These are phyloP conservation scores for Volucella bombylans DNA, from an alignment of 2,888 invertebrate species.

Conservation along the genomic window DNA sequence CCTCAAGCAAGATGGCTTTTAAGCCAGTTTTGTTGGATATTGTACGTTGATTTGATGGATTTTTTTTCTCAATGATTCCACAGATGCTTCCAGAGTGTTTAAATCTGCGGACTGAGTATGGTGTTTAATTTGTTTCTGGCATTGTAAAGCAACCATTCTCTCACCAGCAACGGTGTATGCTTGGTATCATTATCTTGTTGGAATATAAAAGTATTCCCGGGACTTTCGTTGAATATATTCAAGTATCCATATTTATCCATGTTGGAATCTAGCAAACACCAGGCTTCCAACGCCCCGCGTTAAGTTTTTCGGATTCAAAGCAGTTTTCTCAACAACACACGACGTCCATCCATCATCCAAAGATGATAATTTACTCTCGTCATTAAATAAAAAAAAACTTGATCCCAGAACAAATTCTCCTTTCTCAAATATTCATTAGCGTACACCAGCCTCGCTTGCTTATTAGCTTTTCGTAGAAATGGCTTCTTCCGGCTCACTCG, in stretches of 20 bases:
- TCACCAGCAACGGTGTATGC: background rate
- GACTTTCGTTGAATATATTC: background rate
- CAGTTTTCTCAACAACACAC: background rate
- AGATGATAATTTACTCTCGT: too few relatives aligned
- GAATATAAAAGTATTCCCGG: background rate
- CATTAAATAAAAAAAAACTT: too few relatives aligned
- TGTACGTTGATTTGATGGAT: background rate
- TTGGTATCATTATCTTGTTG: background rate
- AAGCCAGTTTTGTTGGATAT: background rate
- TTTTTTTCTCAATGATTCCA: background rate
- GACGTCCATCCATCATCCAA: too few relatives aligned
- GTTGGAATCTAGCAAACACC: background rate
- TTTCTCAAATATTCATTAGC: background rate
- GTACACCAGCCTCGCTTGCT: conserved; percentile 1
- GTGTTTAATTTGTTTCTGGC: background rate
- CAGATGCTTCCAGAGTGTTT: background rate
- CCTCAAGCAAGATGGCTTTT: background rate
- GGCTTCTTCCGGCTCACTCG: background rate
- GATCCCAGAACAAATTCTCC: background rate
- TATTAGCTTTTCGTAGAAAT: background rate
- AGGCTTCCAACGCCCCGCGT: background rate
- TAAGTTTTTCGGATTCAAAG: background rate
- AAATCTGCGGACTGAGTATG: background rate
- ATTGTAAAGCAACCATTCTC: too few relatives aligned
- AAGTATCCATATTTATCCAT: background rate